These are phyloP conservation scores for Dromius quadrimaculatus DNA, from an alignment of 2,888 invertebrate species.

Conservation along the genomic window DNA sequence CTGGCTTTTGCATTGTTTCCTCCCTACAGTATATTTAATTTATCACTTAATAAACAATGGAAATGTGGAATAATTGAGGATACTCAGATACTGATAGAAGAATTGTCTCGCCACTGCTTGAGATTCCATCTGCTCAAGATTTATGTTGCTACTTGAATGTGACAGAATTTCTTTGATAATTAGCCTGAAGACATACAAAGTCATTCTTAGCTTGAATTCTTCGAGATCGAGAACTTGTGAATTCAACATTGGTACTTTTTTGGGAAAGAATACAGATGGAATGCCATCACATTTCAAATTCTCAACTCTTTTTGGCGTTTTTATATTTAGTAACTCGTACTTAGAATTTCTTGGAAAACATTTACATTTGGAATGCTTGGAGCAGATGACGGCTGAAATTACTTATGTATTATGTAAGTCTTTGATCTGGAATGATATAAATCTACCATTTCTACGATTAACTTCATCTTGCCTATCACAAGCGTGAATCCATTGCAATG, in stretches of 20 bases:
- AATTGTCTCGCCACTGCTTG: constrained; percentile 4
- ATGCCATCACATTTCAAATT: constrained; percentile 9
- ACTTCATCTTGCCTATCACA: constrained; percentile 4
- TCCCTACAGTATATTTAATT: too few relatives aligned
- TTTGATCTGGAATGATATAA: constrained; percentile 1
- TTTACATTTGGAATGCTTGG: background rate
- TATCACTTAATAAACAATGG: constrained; percentile 8
- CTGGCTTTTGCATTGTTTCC: background rate
- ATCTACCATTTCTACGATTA: background rate
- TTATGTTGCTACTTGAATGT: constrained; percentile 2
- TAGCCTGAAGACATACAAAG: background rate
- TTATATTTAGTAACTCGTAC: constrained; percentile 5
- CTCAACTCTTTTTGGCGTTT: background rate
- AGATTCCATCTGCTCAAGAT: constrained; percentile 1
- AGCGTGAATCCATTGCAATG: constrained; percentile 8
- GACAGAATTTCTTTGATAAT: constrained; percentile 2
- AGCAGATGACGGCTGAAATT: constrained; percentile 14
- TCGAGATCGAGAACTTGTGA: background rate
- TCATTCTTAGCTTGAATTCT: constrained; percentile 9
- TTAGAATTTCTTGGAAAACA: constrained; percentile 4
- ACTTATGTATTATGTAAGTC: background rate
- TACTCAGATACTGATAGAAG: constrained; percentile 1
- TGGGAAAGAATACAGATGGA: background rate
- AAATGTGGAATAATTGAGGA: background rate
- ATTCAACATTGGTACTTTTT: constrained; percentile 2